phyloP scores from a whole-genome alignment of 2,113 vertebrate genomes.

The Microcebus tavaratra region DNA sequence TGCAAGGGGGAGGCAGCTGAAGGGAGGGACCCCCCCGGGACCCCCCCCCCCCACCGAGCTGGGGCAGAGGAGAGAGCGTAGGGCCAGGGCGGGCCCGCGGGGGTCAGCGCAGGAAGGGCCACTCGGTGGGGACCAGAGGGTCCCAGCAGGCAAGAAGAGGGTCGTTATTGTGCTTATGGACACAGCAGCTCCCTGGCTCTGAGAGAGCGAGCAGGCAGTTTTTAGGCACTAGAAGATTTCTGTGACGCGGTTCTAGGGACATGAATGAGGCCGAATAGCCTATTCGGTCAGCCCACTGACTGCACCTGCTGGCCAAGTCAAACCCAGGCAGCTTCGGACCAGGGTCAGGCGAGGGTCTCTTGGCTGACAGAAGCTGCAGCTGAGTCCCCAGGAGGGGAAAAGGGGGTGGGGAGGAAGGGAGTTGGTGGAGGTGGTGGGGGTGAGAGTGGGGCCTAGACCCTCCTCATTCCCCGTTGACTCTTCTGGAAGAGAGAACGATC shows the following conservation, averaged over 20 bases:
- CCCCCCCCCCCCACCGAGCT: neutral
- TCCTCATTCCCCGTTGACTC: neutral
- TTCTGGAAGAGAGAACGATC: neutral
- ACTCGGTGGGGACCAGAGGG: constrained; percentile 32
- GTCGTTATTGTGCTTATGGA: constrained; percentile 88
- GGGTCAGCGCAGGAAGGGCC: neutral
- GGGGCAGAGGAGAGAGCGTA: neutral
- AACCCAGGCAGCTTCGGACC: constrained; percentile 45
- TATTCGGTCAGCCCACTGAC: constrained; percentile 71
- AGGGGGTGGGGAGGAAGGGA: neutral
- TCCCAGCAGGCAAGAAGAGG: constrained; percentile 69
- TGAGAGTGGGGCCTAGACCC: neutral
- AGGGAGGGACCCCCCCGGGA: neutral
- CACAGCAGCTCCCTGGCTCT: constrained; percentile 85
- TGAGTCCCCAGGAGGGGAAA: neutral
- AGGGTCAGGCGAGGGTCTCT: neutral
- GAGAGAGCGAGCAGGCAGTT: constrained; percentile 82
- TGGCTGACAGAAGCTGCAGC: neutral
- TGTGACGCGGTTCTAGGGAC: constrained; percentile 81
- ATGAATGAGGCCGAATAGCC: constrained; percentile 79
- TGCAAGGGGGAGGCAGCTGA: neutral
- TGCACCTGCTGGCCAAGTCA: constrained; percentile 57
- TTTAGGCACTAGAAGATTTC: constrained; percentile 89
- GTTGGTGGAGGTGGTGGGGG: neutral
- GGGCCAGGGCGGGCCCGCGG: neutral